A percentile compares a stretch with the other conserved stretches of the same genome.
These are phyloP conservation scores for Pimpla rufipes DNA, from an alignment of 2,888 invertebrate species.

Conservation along the genomic window DNA sequence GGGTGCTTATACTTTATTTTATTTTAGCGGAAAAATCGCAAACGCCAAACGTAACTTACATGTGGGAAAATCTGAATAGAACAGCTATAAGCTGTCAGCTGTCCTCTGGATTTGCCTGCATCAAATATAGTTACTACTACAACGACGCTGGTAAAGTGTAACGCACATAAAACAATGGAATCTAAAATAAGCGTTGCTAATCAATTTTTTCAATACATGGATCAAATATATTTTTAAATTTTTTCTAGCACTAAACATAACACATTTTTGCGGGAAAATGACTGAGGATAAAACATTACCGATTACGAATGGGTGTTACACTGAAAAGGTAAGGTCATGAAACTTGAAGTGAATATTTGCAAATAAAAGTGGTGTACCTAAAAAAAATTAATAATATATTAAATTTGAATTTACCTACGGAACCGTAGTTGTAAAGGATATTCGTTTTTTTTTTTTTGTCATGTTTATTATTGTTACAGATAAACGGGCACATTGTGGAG, in stretches of 20 bases:
- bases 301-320: slow-evolving; percentile 77
- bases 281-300: slow-evolving; percentile 74
- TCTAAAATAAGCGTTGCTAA: neutral
- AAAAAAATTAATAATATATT: neutral
- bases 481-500: slow-evolving; percentile 74
- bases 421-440: no score
- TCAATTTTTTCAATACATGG: neutral
- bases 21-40: slow-evolving; percentile 51
- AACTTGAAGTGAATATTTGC: neutral
- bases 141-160: slow-evolving; percentile 74
- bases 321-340: slow-evolving; percentile 73
- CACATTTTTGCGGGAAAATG: slow-evolving; percentile 82
- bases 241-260: slow-evolving; percentile 76
- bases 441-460: slow-evolving; percentile 14
- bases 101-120: slow-evolving; percentile 73
- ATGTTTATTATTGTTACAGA: slow-evolving; percentile 72
- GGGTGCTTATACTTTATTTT: neutral
- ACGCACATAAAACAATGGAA: neutral
- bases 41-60: slow-evolving; percentile 70
- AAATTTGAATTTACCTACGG: no score
- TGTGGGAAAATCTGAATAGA: slow-evolving; percentile 72
- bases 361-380: no score
- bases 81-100: slow-evolving; percentile 71
- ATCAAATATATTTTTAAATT: neutral
- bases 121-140: slow-evolving; percentile 76